Evolutionary conservation across 2,888 invertebrate species (phyloP).

Genomic region (Diloba caeruleocephala): DNA sequence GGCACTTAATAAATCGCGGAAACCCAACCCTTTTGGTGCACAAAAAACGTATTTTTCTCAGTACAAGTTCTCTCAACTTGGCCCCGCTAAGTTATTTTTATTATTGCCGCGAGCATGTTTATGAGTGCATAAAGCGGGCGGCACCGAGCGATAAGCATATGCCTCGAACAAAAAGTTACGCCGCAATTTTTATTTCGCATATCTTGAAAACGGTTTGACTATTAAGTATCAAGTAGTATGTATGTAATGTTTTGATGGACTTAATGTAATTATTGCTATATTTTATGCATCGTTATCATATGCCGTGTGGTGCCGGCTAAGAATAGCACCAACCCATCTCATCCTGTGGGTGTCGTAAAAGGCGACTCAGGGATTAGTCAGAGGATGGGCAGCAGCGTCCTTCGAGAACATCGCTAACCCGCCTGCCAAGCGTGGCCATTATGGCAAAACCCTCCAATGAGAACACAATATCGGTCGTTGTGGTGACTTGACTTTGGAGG

Average conservation of each 20-base stretch:
- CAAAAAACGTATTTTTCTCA: conserved; percentile 32
- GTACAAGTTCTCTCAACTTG: conserved; percentile 37
- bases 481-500: too few relatives aligned
- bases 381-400: too few relatives aligned
- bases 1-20: conserved; percentile 26
- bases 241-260: conserved; percentile 6
- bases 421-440: too few relatives aligned
- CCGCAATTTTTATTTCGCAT: conserved; percentile 49
- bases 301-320: too few relatives aligned
- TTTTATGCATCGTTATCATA: too few relatives aligned
- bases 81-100: conserved; percentile 64
- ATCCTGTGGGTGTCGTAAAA: too few relatives aligned
- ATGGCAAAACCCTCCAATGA: too few relatives aligned
- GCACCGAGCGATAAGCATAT: conserved; percentile 62
- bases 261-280: too few relatives aligned
- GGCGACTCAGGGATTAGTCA: too few relatives aligned
- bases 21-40: conserved; percentile 26
- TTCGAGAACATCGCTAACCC: too few relatives aligned
- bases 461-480: too few relatives aligned
- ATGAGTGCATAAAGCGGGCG: conserved; percentile 62
- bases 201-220: conserved; percentile 51
- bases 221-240: background rate
- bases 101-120: conserved; percentile 70
- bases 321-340: too few relatives aligned
- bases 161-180: conserved; percentile 44